Percentiles rank a stretch among this genome's conserved stretches.
Evolutionary conservation across 1,140 invertebrate genomes (phyloP).

Genomic region (Drosophila sp.): DNA sequence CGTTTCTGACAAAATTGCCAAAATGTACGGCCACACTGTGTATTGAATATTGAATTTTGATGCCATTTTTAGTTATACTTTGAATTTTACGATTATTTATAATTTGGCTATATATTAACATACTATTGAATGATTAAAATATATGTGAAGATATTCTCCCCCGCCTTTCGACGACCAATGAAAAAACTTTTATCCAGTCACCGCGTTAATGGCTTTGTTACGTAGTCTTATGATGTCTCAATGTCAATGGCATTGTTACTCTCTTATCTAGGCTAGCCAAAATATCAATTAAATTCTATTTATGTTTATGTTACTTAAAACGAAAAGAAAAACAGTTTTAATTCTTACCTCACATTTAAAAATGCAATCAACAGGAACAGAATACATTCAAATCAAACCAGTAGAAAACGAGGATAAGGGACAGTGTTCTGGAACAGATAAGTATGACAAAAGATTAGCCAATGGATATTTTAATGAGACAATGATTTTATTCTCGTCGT

Average conservation of each 20-base stretch:
- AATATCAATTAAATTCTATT: background rate
- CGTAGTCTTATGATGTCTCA: constrained; percentile 16
- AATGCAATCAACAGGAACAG: background rate
- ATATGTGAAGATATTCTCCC: background rate
- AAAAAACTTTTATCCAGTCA: background rate
- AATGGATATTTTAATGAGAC: constrained; percentile 8
- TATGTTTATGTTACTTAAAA: background rate
- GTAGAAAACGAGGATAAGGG: background rate
- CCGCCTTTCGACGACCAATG: background rate
- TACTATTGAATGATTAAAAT: background rate
- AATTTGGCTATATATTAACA: constrained; percentile 14
- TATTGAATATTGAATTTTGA: constrained; percentile 65
- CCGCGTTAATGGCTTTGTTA: constrained; percentile 5
- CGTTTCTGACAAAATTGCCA: background rate
- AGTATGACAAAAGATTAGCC: background rate
- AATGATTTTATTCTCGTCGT: background rate
- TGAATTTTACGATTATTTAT: constrained; percentile 50
- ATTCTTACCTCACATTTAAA: constrained; percentile 23
- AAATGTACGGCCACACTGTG: constrained; percentile 39
- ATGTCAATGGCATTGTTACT: constrained; percentile 16
- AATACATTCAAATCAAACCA: background rate
- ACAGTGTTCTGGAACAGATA: background rate
- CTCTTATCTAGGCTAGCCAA: constrained; percentile 23
- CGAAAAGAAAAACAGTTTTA: background rate
- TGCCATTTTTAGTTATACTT: constrained; percentile 74